phyloP scores from a whole-genome alignment of 2,113 vertebrate genomes.

The Tenebrosternarchus preto region DNA sequence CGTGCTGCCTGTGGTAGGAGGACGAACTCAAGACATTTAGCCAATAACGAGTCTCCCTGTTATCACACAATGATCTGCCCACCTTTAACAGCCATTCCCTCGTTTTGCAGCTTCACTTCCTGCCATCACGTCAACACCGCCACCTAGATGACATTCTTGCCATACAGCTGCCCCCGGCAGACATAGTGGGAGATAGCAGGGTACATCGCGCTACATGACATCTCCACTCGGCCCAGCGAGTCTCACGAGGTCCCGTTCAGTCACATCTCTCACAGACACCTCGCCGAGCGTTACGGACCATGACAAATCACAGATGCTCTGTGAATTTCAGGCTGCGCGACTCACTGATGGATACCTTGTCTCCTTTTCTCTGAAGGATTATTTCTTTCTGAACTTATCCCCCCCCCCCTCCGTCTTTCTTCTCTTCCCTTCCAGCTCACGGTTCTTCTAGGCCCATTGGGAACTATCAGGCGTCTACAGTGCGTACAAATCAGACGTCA shows the following conservation, averaged over 20 bases:
- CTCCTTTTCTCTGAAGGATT: not conserved
- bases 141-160: not conserved
- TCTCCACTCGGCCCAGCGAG: no score
- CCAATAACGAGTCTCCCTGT: not conserved
- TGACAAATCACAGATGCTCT: no score
- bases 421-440: not conserved
- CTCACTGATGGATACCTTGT: not conserved
- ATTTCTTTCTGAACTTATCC: no score
- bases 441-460: no score
- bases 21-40: not conserved
- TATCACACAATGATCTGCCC: not conserved
- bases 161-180: not conserved
- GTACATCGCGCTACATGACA: not conserved
- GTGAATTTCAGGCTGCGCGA: not conserved
- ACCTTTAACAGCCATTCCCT: not conserved
- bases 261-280: no score
- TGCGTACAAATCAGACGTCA: no score
- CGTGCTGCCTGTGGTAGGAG: no score
- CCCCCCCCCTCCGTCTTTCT: no score
- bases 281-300: no score
- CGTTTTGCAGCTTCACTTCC: not conserved
- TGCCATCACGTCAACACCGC: not conserved
- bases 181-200: not conserved
- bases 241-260: no score
- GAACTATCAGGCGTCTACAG: no score